Evolutionary conservation across 2,888 invertebrate species (phyloP).

Genomic region (Willowsia nigromaculata): DNA sequence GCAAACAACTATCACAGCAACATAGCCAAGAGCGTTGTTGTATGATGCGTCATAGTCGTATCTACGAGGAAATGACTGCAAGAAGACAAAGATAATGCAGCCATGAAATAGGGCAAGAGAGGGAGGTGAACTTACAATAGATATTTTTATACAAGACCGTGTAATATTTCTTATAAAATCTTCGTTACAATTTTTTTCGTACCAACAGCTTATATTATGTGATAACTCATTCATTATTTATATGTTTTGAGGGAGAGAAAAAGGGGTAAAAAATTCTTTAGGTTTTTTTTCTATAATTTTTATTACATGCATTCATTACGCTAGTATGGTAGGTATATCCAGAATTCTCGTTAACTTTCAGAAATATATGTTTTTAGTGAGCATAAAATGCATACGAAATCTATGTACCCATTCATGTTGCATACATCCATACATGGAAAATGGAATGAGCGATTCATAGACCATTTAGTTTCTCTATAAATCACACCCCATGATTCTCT

Average conservation of each 20-base stretch:
- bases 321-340: too few species aligned
- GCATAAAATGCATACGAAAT: neutral
- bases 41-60: neutral
- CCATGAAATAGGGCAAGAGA: neutral
- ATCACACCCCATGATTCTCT: conserved; percentile 78
- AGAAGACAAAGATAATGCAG: neutral
- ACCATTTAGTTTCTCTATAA: conserved; percentile 78
- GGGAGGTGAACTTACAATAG: neutral
- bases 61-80: neutral
- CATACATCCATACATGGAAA: neutral
- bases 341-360: neutral
- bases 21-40: neutral
- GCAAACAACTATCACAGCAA: neutral
- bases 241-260: conserved; percentile 59
- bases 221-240: conserved; percentile 79
- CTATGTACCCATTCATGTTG: neutral
- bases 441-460: conserved; percentile 70
- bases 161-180: conserved; percentile 41
- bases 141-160: neutral
- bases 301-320: conserved; percentile 35
- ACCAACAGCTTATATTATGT: conserved; percentile 51
- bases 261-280: conserved; percentile 52
- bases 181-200: conserved; percentile 35
- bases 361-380: too few species aligned
- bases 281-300: conserved; percentile 12